Conservation (phyloP, 2,113 vertebrate genomes). For the Dissostichus mawsoni region DNA sequence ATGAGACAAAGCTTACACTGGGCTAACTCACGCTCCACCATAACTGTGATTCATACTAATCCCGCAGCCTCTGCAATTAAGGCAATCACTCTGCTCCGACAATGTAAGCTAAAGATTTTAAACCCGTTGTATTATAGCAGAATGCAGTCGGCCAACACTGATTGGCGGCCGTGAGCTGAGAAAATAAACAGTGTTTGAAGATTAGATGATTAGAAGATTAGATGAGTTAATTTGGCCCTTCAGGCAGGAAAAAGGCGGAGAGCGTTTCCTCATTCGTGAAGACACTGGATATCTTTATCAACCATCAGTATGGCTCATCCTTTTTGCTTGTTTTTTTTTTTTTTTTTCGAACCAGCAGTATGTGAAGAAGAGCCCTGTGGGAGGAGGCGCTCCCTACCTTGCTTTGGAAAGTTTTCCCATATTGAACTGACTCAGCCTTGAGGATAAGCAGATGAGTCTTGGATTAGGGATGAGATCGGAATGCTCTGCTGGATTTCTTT, state of each 20-base stretch:
- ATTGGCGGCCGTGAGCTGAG: constrained; percentile 63
- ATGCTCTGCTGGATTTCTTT: constrained; percentile 54
- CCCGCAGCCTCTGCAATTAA: constrained; percentile 64
- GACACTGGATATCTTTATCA: constrained; percentile 30
- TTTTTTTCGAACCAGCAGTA: not conserved
- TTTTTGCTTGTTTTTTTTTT: not conserved
- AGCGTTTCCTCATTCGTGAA: constrained; percentile 42
- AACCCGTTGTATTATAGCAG: constrained; percentile 43
- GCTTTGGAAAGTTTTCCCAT: constrained; percentile 56
- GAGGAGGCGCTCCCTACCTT: constrained; percentile 48
- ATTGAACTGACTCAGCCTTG: constrained; percentile 50
- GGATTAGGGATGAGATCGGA: constrained; percentile 55
- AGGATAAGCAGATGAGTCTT: constrained; percentile 66
- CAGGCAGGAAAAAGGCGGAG: constrained; percentile 33
- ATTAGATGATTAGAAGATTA: constrained; percentile 66
- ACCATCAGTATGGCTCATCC: constrained; percentile 16
- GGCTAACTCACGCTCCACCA: constrained; percentile 40
- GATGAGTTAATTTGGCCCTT: constrained; percentile 55
- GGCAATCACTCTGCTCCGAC: constrained; percentile 52
- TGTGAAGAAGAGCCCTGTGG: constrained; percentile 39
- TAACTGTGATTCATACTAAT: constrained; percentile 64
- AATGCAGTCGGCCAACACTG: constrained; percentile 37
- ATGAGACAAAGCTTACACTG: constrained; percentile 44
- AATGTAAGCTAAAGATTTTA: constrained; percentile 52
- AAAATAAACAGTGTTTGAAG: constrained; percentile 73